These are phyloP conservation scores for Plecotus auritus DNA, from an alignment of 2,113 vertebrate species.

Conservation along the genomic window DNA sequence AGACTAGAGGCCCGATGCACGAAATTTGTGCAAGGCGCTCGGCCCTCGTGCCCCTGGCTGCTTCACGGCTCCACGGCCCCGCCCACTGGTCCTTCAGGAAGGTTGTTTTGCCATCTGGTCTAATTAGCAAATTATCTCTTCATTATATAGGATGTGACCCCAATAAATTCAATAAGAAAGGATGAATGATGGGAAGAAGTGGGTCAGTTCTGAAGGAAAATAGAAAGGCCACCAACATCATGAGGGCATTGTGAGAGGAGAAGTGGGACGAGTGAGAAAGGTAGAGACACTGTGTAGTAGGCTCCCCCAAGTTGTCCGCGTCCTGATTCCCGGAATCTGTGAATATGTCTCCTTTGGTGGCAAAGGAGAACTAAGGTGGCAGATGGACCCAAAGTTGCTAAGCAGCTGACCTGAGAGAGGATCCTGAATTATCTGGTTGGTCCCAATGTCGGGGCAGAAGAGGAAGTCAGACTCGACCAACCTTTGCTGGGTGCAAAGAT, in stretches of 20 bases:
- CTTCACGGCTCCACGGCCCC: too few species aligned
- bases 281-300: not conserved
- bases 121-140: too few species aligned
- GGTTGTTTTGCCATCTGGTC: too few species aligned
- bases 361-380: not conserved
- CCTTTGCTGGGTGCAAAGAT: not conserved
- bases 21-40: too few species aligned
- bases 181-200: not conserved
- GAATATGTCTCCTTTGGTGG: not conserved
- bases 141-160: too few species aligned
- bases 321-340: not conserved
- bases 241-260: not conserved
- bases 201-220: not conserved
- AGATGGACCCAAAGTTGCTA: not conserved
- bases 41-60: too few species aligned
- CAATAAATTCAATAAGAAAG: not conserved
- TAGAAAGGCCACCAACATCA: not conserved
- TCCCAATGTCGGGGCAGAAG: not conserved
- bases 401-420: not conserved
- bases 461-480: not conserved
- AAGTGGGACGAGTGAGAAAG: not conserved
- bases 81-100: too few species aligned
- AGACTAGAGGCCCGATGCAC: too few species aligned
- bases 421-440: not conserved
- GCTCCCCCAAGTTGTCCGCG: fast-evolving